Evolutionary conservation across 1,140 invertebrate genomes (phyloP).

Genomic region (Drosophila tristis): DNA sequence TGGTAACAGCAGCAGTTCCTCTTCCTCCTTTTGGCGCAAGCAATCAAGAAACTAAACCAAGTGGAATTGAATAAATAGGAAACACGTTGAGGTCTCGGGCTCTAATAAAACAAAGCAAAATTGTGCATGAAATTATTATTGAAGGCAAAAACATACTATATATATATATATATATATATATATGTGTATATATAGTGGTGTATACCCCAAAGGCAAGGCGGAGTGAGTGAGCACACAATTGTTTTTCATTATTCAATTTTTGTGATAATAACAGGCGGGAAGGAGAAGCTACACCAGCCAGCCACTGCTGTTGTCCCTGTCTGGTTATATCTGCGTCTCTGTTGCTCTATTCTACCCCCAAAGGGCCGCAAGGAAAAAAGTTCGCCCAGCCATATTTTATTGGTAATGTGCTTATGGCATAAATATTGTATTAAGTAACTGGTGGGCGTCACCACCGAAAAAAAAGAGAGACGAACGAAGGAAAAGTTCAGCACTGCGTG

Average conservation of each 20-base stretch:
- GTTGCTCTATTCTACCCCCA: slow-evolving; percentile 27
- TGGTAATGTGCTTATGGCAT: slow-evolving; percentile 83
- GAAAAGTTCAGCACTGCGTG: slow-evolving; percentile 30
- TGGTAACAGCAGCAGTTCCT: not conserved
- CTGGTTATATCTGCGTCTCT: slow-evolving; percentile 11
- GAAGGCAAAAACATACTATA: slow-evolving; percentile 15
- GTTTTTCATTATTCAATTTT: slow-evolving; percentile 83
- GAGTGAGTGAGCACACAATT: slow-evolving; percentile 67
- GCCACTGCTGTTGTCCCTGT: slow-evolving; percentile 17
- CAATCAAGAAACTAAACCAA: slow-evolving; percentile 81
- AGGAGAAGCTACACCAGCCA: slow-evolving; percentile 26
- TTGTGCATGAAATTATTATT: slow-evolving; percentile 80
- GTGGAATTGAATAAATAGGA: slow-evolving; percentile 80
- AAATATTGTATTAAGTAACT: slow-evolving; percentile 84
- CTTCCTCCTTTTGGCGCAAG: slow-evolving; percentile 26
- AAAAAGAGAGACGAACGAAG: slow-evolving; percentile 11
- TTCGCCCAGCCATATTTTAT: slow-evolving; percentile 80
- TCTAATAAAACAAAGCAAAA: slow-evolving; percentile 77
- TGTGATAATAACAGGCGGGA: slow-evolving; percentile 59
- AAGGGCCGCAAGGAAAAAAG: slow-evolving; percentile 60
- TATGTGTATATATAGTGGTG: not conserved
- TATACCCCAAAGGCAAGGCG: slow-evolving; percentile 2
- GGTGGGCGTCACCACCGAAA: slow-evolving; percentile 73
- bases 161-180: not conserved
- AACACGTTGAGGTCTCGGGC: slow-evolving; percentile 51